phyloP scores from a whole-genome alignment of 2,888 invertebrate species.

The Clepsis dumicolana region DNA sequence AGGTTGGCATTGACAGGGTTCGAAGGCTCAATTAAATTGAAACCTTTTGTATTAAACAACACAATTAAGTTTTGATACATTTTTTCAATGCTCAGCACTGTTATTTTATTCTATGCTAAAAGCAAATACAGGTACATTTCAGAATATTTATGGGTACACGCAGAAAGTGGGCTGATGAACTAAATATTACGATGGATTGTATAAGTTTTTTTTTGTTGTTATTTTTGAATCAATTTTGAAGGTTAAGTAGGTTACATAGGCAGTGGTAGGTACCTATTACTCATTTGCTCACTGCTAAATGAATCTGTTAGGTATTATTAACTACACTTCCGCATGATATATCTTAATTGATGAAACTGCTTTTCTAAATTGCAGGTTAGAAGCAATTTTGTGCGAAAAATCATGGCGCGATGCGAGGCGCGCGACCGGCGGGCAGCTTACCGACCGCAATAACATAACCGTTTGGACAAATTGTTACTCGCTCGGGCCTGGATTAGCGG shows the following conservation, averaged over 20 bases:
- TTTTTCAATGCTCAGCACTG: not conserved
- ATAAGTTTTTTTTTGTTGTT: no score
- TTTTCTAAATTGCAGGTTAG: conserved; percentile 53
- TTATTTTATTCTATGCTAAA: not conserved
- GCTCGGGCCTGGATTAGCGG: conserved; percentile 79
- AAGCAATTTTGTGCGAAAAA: conserved; percentile 73
- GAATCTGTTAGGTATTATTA: not conserved
- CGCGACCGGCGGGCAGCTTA: conserved; percentile 63
- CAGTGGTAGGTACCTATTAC: no score
- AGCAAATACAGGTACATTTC: not conserved
- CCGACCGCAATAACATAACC: conserved; percentile 84
- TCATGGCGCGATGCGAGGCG: conserved; percentile 67
- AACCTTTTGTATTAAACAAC: conserved; percentile 18
- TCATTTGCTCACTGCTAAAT: not conserved
- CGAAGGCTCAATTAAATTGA: conserved; percentile 34
- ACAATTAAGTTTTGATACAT: not conserved
- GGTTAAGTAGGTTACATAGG: no score
- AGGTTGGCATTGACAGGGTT: conserved; percentile 64
- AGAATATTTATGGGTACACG: no score
- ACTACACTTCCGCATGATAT: not conserved
- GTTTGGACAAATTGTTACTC: conserved; percentile 83
- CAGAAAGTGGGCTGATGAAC: no score
- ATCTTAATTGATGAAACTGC: conserved; percentile 59
- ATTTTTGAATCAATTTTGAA: no score
- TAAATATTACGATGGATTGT: no score